Base-by-base conservation (phyloP, 2,888 invertebrate species). In the Baccha elongata region DNA sequence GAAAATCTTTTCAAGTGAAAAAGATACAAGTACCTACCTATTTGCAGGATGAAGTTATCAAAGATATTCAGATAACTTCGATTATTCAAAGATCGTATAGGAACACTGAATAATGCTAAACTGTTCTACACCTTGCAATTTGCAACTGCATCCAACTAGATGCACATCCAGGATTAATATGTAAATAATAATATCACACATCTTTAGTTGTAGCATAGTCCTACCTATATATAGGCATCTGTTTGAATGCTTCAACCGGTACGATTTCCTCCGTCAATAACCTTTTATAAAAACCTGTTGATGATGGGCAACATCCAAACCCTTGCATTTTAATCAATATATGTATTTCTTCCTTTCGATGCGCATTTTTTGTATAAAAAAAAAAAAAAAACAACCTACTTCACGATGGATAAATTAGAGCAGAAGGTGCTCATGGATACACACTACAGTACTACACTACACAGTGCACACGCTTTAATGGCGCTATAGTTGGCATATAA, bases 261-360 rank as follows among this genome's bases (percentile, higher is more conserved):
- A 71, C 42, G 53, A 76, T 72, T 83, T 83, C 81, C 81, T 76
- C 81, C 67, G 71, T 72, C 76, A 83, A 76, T 72, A 83, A 83
- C 81, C 81, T 83, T 62, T 55, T 48, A 35, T 62, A 13, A 42
- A 67, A 81, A 81, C 81, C 76, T 60, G 81, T 83, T 83, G 72
- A 62, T 42, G 29, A n/a, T n/a, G 44, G n/a, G 71, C 46, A 26
- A 21, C 53, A 42, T 7, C 55, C 67, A 67, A 72, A 72, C 76
- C 81, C 72, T 83, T 72, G 81, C 62, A 72, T 60, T 72, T 69
- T 76, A 62, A 67, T 67, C 75, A 58, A 65, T 76, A n/a, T n/a
- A n/a, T n/a, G n/a, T n/a, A 65, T 29, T 67, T 62, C 48, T 72
- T 62, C 42, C 40, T 37, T 42, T 48, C 26, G 44, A 21, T 32